Base-by-base conservation (phyloP, 23 tunicate genomes). In the Ciona savignyi region DNA sequence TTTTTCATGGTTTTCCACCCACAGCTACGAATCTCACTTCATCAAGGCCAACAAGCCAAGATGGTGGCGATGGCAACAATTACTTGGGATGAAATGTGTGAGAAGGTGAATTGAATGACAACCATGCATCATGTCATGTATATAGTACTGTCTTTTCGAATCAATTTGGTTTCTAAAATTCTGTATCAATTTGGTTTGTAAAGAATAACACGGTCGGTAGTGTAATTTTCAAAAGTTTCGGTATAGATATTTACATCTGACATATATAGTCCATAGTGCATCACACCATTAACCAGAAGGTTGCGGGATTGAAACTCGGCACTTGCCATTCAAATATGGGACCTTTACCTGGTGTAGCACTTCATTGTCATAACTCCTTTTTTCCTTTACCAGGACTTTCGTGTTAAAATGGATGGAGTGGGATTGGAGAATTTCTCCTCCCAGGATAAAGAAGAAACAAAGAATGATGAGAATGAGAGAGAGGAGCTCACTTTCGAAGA, bases 21-120 rank as follows among this genome's bases (percentile, higher is more conserved):
- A 19, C 76, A 87, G 95, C 35, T 87, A 28, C 76, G 76, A 76
- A 65, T 87, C 3, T 73, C 81, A 3, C 33, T 87, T 28, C 82
- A 82, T 30, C 82, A 76, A 70, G 95, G 95, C 26, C 72, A 87
- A 23, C 73, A 87, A 60, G 75, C 73, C 1, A 80, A 70, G 34
- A 80, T 81, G 86, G 76, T 87, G 70, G 78, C 86, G 22, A 81
- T 81, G 95, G 75, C 77, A 6, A 76, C 85, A 15, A 24, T 87
- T 2, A 33, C 86, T 1, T 76, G 83, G 80, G 66, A 74, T 42
- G 78, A 62, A 11, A 27, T 86, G 1, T 32, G 61, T n/a, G 72
- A 63, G 4, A 77, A 86, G 80, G 93, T 82, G 15, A 27, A 49
- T 11, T 20, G n/a, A n/a, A n/a, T n/a, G n/a, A n/a, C n/a, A n/a